These are phyloP conservation scores for Antedon mediterranea DNA, from an alignment of 53 echinoderm and acorn worm species.

Conservation along the genomic window DNA sequence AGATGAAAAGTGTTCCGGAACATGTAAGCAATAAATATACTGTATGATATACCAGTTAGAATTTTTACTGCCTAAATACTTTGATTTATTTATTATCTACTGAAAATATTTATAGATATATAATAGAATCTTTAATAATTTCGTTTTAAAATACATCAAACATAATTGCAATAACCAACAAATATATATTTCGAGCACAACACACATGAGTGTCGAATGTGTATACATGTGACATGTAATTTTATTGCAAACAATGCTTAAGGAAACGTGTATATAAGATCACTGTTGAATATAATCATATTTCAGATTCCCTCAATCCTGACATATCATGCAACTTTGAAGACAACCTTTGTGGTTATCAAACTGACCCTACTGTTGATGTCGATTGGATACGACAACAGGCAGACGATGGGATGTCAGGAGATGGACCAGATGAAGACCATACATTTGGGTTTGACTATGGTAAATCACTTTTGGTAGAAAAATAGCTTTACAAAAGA, in stretches of 20 bases:
- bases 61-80: no score
- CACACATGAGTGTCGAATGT: neutral
- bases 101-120: no score
- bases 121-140: no score
- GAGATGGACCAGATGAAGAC: neutral
- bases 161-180: no score
- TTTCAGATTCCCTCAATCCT: neutral
- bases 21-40: neutral
- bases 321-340: neutral
- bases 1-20: neutral
- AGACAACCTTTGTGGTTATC: neutral
- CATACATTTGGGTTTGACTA: neutral
- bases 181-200: neutral
- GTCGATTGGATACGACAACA: neutral
- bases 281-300: no score
- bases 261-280: no score
- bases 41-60: neutral
- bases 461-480: neutral
- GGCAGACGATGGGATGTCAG: neutral
- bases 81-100: no score
- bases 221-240: no score
- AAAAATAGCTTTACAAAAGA: no score
- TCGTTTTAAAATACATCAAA: no score
- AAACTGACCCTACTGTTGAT: neutral
- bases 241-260: no score